Evolutionary conservation across 1,140 invertebrate genomes (phyloP), one percentile per base, ranked within the genome.

Genomic region (Eriocheir sinensis): DNA sequence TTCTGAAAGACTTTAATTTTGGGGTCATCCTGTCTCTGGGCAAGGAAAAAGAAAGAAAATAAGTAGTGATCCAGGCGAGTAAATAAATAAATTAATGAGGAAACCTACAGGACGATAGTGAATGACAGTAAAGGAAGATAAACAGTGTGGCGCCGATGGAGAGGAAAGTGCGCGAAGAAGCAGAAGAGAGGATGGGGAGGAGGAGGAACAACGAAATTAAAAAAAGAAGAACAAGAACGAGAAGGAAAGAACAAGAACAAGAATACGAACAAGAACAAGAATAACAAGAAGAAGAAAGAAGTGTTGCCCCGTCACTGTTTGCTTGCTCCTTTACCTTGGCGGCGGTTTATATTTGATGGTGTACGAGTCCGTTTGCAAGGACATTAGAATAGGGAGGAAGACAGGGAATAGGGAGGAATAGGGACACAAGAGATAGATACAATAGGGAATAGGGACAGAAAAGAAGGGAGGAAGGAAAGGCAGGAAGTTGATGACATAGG

Each of bases 381-480:
- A 72, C 30, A 85, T 4, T 21, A 30, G 17, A 85, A 6, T 32
- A 85, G 3, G 34, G 81, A 8, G 0, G 27, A 36, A n/a, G n/a
- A 0, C 34, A 32, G 81, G 40, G 40, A 0, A 36, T 72, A 15
- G 12, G 60, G 27, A 15, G 60, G 60, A 15, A 15, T 72, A 15
- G 60, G 27, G 27, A 72, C 12, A 27, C 27, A 15, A 15, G 60
- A 15, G 60, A 72, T 27, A 12, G 60, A 72, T 15, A 72, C 60
- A 12, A 72, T 12, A 85, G 34, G 81, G 81, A 85, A 85, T 17
- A 32, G 34, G 34, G 81, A 32, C 17, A 85, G 81, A 34, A 85
- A 85, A 32, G 30, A 85, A 85, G 32, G 30, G 34, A 85, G 81
- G 9, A 34, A 85, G 81, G 81, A 34, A 32, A 85, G 81, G 81